A percentile compares a stretch with the other conserved stretches of the same genome.
These are phyloP conservation scores for Limnodromus scolopaceus DNA, from an alignment of 2,797 vertebrate species.

Conservation along the genomic window DNA sequence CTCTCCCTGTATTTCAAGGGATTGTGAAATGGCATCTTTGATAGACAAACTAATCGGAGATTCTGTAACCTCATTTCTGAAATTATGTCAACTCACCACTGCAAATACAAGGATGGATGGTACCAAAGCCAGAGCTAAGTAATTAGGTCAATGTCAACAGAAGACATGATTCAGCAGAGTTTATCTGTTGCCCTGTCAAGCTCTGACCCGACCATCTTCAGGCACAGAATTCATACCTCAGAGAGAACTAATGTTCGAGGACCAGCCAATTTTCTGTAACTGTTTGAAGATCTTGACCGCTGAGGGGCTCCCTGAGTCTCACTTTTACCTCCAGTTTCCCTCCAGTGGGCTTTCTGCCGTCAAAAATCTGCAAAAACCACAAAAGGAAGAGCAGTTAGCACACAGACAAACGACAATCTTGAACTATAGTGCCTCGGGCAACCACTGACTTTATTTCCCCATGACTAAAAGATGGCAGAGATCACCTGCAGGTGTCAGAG, in stretches of 20 bases:
- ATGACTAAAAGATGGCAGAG: background rate
- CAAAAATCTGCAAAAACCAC: slow-evolving; percentile 85
- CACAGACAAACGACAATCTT: rapidly evolving
- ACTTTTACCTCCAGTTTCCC: slow-evolving; percentile 94
- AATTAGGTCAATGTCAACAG: slow-evolving; percentile 14
- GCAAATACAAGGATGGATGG: background rate
- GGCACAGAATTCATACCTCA: slow-evolving; percentile 60
- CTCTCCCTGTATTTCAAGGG: background rate
- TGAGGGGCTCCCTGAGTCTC: slow-evolving; percentile 92
- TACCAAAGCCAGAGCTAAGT: background rate
- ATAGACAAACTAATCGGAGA: background rate
- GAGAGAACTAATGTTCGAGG: slow-evolving; percentile 79
- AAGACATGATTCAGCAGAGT: background rate
- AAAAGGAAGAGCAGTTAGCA: background rate
- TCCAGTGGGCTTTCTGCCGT: slow-evolving; percentile 92
- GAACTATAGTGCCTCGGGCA: background rate
- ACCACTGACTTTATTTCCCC: background rate
- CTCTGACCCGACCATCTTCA: background rate
- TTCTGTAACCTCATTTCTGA: slow-evolving; percentile 14
- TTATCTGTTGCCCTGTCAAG: background rate
- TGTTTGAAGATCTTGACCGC: slow-evolving; percentile 89
- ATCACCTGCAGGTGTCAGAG: background rate
- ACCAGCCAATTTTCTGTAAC: slow-evolving; percentile 93
- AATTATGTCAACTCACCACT: background rate
- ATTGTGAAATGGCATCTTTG: background rate